Conservation (phyloP, 2,888 invertebrate genomes). For the Mythimna ferrago region DNA sequence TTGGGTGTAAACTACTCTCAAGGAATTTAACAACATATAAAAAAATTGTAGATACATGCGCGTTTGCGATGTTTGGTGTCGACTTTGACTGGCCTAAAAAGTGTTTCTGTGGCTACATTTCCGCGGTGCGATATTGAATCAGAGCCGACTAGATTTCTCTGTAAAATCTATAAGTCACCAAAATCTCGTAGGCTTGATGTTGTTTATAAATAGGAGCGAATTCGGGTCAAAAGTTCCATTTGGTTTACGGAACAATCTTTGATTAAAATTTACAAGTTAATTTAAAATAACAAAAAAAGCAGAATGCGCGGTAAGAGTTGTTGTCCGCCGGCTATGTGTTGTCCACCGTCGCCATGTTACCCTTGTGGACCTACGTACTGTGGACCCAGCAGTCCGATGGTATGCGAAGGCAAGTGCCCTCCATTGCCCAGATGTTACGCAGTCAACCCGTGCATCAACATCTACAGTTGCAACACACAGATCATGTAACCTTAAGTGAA, state of each 20-base stretch:
- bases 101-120: neutral
- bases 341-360: constrained; percentile 4
- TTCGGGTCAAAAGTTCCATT: constrained; percentile 56
- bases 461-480: constrained; percentile 87
- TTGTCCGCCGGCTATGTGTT: constrained; percentile 13
- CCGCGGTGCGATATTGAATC: neutral
- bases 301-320: constrained; percentile 53
- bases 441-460: constrained; percentile 85
- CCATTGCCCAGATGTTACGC: constrained; percentile 72
- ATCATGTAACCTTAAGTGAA: constrained; percentile 76
- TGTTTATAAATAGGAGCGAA: constrained; percentile 69
- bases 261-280: constrained; percentile 52
- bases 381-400: constrained; percentile 62
- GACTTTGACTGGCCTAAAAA: too few species aligned
- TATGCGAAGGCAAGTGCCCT: constrained; percentile 71
- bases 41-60: too few species aligned
- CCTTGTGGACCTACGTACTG: constrained; percentile 30
- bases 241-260: constrained; percentile 31
- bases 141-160: constrained; percentile 57
- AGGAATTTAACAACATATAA: too few species aligned
- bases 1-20: too few species aligned
- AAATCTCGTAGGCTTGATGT: constrained; percentile 63
- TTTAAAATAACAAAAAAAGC: constrained; percentile 42
- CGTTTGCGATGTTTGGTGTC: too few species aligned
- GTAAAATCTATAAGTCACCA: constrained; percentile 45